phyloP scores from a whole-genome alignment of 1,140 invertebrate species.

The Ptiloglossa arizonensis region DNA sequence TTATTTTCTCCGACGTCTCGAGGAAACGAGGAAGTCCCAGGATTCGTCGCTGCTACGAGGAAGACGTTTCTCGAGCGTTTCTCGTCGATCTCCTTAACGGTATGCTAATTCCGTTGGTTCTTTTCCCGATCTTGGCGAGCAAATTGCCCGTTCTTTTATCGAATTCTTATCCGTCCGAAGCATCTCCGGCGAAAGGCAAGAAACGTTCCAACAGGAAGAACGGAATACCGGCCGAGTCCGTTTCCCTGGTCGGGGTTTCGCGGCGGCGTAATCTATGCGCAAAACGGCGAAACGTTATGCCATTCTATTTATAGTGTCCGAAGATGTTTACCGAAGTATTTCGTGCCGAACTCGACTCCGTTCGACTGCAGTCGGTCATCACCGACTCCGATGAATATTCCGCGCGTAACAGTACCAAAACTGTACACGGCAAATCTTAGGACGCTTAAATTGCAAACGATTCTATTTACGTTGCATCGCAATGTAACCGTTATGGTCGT shows the following conservation, averaged over 20 bases:
- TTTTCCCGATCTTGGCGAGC: no score
- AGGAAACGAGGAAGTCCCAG: no score
- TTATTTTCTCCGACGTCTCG: no score
- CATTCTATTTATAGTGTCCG: constrained; percentile 23
- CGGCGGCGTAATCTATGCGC: not conserved
- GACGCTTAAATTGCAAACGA: constrained; percentile 35
- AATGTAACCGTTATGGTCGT: constrained; percentile 51
- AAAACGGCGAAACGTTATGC: not conserved
- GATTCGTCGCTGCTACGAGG: constrained; percentile 9
- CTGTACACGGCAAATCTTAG: constrained; percentile 11
- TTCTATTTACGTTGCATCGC: constrained; percentile 51
- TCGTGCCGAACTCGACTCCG: not conserved
- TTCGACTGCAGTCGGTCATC: not conserved
- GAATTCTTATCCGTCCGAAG: no score
- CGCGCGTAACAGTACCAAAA: not conserved
- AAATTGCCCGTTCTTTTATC: no score
- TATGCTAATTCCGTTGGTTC: constrained; percentile 14
- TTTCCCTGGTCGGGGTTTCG: not conserved
- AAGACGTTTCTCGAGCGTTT: no score
- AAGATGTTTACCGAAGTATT: constrained; percentile 5
- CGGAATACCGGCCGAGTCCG: not conserved
- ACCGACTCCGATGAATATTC: constrained; percentile 1
- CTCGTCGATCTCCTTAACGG: not conserved
- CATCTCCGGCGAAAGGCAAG: not conserved
- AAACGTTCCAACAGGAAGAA: not conserved